These are phyloP conservation scores for Calcarius ornatus DNA, from an alignment of 2,113 vertebrate species.

Conservation along the genomic window DNA sequence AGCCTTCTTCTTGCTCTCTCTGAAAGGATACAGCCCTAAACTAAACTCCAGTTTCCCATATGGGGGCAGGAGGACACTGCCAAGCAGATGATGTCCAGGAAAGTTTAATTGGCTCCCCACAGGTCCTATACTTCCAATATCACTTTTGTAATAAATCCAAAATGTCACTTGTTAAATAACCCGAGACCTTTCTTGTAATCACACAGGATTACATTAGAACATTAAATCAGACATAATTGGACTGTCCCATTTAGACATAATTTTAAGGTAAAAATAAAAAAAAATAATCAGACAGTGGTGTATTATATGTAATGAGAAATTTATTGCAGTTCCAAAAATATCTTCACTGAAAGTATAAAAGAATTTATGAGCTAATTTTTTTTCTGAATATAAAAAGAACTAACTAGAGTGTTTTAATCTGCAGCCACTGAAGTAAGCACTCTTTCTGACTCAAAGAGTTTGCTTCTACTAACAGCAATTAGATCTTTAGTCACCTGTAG, in stretches of 20 bases:
- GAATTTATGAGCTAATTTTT: slow-evolving; percentile 50
- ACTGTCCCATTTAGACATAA: slow-evolving; percentile 53
- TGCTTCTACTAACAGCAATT: slow-evolving; percentile 31
- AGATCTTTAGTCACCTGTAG: slow-evolving; percentile 5
- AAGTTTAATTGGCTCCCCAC: slow-evolving; percentile 50
- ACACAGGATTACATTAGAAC: slow-evolving; percentile 50
- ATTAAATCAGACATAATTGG: slow-evolving; percentile 63
- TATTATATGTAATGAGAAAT: slow-evolving; percentile 38
- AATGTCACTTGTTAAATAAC: slow-evolving; percentile 41
- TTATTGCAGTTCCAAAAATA: slow-evolving; percentile 47
- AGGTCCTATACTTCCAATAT: slow-evolving; percentile 19
- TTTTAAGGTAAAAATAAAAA: slow-evolving; percentile 46
- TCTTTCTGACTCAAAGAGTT: background rate
- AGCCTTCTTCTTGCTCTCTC: background rate
- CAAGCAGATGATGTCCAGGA: slow-evolving; percentile 7
- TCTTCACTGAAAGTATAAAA: slow-evolving; percentile 19
- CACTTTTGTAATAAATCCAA: slow-evolving; percentile 31
- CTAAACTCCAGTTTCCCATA: background rate
- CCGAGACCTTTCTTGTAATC: slow-evolving; percentile 46
- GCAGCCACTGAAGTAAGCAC: slow-evolving; percentile 3
- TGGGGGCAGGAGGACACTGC: background rate
- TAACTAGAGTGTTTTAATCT: slow-evolving; percentile 44
- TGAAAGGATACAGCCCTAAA: background rate
- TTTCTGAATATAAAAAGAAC: background rate
- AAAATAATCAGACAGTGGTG: background rate